Evolutionary conservation across 2,797 vertebrate species (phyloP).

Genomic region (Enteromius radiatus): DNA sequence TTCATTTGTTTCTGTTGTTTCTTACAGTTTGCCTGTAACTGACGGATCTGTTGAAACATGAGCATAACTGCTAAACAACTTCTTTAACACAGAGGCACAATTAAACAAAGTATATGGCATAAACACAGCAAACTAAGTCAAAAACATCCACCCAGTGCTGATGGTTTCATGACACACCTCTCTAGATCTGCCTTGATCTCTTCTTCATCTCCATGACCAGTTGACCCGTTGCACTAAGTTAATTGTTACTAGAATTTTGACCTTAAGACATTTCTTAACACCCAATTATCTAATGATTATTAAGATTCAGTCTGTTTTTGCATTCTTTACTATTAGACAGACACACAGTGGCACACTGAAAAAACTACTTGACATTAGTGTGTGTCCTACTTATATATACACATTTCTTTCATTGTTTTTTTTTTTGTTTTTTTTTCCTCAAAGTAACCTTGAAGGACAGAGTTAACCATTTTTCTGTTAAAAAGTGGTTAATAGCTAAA

Average conservation of each 20-base stretch:
- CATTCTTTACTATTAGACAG: background rate
- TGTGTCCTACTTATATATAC: too few relatives aligned
- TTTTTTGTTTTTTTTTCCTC: too few relatives aligned
- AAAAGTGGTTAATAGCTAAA: too few relatives aligned
- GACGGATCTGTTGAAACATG: slow-evolving; percentile 39
- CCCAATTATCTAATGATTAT: background rate
- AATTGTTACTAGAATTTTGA: background rate
- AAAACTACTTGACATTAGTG: too few relatives aligned
- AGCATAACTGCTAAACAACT: slow-evolving; percentile 37
- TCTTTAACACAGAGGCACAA: slow-evolving; percentile 46
- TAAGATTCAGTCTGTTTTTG: background rate
- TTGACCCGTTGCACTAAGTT: background rate
- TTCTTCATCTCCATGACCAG: background rate
- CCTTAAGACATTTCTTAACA: background rate
- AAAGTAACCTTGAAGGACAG: too few relatives aligned
- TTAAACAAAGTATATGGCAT: slow-evolving; percentile 42
- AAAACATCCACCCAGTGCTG: slow-evolving; percentile 42
- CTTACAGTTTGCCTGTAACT: background rate
- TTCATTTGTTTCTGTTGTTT: background rate
- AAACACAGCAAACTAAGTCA: slow-evolving; percentile 42
- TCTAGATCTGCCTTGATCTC: slow-evolving; percentile 21
- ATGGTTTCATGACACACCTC: slow-evolving; percentile 28
- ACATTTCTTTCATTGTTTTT: too few relatives aligned
- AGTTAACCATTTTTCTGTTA: too few relatives aligned
- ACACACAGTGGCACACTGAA: background rate